These are phyloP conservation scores for Metridium senile DNA, from an alignment of 92 coral and sea anemone genomes.

Conservation along the genomic window DNA sequence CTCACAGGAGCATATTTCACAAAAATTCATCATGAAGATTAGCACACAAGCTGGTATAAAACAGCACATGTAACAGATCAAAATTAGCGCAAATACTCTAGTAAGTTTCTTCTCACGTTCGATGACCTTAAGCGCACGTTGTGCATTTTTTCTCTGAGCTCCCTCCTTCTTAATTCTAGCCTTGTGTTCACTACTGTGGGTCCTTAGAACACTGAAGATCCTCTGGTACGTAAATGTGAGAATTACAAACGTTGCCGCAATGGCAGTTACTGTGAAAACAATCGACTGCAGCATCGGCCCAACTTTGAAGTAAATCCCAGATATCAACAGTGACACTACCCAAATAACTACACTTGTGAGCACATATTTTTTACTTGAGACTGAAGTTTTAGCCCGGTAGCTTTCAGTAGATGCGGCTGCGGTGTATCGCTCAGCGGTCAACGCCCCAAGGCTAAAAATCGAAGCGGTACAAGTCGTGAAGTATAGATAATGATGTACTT, in stretches of 20 bases:
- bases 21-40: slow-evolving; percentile 66
- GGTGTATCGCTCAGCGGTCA: slow-evolving; percentile 33
- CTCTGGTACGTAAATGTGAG: slow-evolving; percentile 22
- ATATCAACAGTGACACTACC: slow-evolving; percentile 17
- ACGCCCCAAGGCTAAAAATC: slow-evolving; percentile 39
- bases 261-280: slow-evolving; percentile 18
- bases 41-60: slow-evolving; percentile 68
- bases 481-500: slow-evolving; percentile 27
- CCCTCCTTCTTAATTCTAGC: neutral
- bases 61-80: slow-evolving; percentile 60
- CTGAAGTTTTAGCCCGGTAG: slow-evolving; percentile 31
- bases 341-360: slow-evolving; percentile 16
- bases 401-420: slow-evolving; percentile 22
- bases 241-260: slow-evolving; percentile 23
- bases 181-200: slow-evolving; percentile 9
- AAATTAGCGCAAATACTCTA: slow-evolving; percentile 42
- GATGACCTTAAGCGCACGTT: slow-evolving; percentile 1
- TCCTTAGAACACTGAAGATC: slow-evolving; percentile 30
- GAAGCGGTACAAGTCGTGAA: slow-evolving; percentile 40
- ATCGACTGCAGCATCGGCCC: slow-evolving; percentile 32
- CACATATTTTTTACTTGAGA: neutral
- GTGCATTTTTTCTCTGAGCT: neutral
- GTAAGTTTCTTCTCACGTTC: slow-evolving; percentile 29
- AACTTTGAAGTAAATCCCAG: slow-evolving; percentile 25
- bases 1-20: slow-evolving; percentile 64